Evolutionary conservation across 2,113 vertebrate species (phyloP).

Genomic region (Colossoma macropomum): DNA sequence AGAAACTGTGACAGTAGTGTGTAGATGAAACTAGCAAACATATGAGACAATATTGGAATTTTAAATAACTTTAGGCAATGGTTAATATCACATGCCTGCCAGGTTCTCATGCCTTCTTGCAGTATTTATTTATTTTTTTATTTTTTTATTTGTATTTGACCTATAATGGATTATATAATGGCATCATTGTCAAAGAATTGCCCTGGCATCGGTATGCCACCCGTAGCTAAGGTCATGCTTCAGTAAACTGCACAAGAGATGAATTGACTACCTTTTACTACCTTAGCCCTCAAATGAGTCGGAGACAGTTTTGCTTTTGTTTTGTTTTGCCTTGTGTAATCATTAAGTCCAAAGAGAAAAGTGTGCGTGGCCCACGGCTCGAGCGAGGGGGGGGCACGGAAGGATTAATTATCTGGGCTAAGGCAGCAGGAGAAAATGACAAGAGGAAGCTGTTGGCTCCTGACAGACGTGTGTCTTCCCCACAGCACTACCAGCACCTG

Average conservation of each 20-base stretch:
- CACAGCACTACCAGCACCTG: neutral
- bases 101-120: neutral
- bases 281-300: neutral
- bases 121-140: neutral
- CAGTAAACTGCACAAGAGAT: too few species aligned
- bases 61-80: too few species aligned
- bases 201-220: too few species aligned
- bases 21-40: too few species aligned
- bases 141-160: neutral
- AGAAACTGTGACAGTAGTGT: too few species aligned
- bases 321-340: neutral
- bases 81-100: too few species aligned
- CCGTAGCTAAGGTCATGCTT: neutral
- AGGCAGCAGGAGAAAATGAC: neutral
- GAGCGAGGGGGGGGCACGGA: neutral
- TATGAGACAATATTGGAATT: too few species aligned
- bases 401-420: conserved; percentile 48
- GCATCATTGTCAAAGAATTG: neutral
- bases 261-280: neutral
- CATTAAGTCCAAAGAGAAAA: conserved; percentile 33
- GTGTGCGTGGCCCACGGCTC: conserved; percentile 11
- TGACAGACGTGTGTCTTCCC: neutral
- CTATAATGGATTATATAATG: conserved; percentile 6
- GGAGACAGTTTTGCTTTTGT: conserved; percentile 26
- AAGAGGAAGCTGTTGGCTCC: conserved; percentile 25